Conservation (phyloP, 2,797 vertebrate genomes). For the Gephyroberyx darwinii region DNA sequence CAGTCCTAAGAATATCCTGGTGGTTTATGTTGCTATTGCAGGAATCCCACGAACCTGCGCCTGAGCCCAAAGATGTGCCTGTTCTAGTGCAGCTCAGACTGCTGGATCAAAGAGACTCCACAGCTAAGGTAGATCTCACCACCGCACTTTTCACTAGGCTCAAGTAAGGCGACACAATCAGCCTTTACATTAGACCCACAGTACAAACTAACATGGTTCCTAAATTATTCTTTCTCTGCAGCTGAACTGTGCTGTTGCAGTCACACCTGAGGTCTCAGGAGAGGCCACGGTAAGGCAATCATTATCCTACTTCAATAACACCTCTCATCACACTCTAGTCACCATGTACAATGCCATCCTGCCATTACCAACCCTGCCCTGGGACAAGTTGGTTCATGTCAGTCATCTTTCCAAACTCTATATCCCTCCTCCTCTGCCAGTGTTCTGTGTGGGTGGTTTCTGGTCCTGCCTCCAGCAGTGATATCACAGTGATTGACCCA, state of each 20-base stretch:
- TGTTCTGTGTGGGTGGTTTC: conserved; percentile 86
- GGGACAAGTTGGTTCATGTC: conserved; percentile 26
- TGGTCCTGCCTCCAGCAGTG: conserved; percentile 85
- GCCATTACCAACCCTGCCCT: conserved; percentile 30
- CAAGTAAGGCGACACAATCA: not conserved
- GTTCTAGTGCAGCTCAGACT: conserved; percentile 83
- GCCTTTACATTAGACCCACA: not conserved
- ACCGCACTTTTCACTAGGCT: not conserved
- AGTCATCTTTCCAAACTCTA: conserved; percentile 52
- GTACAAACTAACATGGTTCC: not conserved
- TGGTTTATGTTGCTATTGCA: conserved; percentile 46
- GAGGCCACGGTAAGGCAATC: conserved; percentile 78
- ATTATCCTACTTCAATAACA: conserved; percentile 27
- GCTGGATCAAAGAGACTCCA: conserved; percentile 86
- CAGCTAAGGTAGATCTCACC: conserved; percentile 79
- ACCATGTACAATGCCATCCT: conserved; percentile 18
- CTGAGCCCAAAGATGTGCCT: conserved; percentile 83
- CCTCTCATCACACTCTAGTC: conserved; percentile 33
- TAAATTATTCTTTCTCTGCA: conserved; percentile 51
- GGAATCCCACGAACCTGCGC: conserved; percentile 69
- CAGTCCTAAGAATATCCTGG: not conserved
- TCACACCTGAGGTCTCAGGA: conserved; percentile 80
- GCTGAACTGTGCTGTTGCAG: conserved; percentile 83
- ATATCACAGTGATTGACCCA: conserved; percentile 87
- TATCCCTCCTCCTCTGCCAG: conserved; percentile 67